Evolutionary conservation across 2,113 vertebrate species (phyloP).

Genomic region (Rhizomys pruinosus): DNA sequence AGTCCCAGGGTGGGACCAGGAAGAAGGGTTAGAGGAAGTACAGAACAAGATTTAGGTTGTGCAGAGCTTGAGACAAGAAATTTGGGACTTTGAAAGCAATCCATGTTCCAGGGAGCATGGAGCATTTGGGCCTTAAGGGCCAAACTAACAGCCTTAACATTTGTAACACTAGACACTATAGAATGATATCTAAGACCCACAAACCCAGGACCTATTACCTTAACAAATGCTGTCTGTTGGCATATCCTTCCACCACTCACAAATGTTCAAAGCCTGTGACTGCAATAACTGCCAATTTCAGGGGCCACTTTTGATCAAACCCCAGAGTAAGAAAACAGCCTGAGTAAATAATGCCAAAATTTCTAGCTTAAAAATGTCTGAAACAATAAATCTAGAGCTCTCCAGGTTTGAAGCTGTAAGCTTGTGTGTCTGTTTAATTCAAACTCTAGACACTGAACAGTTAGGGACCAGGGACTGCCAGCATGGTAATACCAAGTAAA

Average conservation of each 20-base stretch:
- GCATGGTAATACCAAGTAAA: neutral
- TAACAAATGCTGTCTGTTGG: neutral
- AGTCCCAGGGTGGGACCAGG: neutral
- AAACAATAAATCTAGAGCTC: neutral
- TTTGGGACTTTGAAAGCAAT: no score
- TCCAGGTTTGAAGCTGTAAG: neutral
- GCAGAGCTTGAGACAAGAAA: neutral
- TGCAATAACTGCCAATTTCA: neutral
- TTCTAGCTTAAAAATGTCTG: neutral
- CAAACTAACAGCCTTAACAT: fast-evolving
- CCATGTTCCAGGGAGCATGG: neutral
- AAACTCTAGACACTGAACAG: neutral
- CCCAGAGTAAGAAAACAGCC: neutral
- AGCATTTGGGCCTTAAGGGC: fast-evolving
- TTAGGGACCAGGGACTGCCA: neutral
- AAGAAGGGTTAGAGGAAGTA: neutral
- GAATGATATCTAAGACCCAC: neutral
- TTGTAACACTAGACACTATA: neutral
- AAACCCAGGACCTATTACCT: neutral
- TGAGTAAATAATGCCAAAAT: neutral
- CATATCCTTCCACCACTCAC: neutral
- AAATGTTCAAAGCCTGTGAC: neutral
- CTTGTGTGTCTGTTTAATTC: neutral
- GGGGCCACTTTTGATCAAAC: no score
- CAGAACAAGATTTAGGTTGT: no score